Conservation (phyloP, 64 coral and sea anemone species). For the Porites lutea region DNA sequence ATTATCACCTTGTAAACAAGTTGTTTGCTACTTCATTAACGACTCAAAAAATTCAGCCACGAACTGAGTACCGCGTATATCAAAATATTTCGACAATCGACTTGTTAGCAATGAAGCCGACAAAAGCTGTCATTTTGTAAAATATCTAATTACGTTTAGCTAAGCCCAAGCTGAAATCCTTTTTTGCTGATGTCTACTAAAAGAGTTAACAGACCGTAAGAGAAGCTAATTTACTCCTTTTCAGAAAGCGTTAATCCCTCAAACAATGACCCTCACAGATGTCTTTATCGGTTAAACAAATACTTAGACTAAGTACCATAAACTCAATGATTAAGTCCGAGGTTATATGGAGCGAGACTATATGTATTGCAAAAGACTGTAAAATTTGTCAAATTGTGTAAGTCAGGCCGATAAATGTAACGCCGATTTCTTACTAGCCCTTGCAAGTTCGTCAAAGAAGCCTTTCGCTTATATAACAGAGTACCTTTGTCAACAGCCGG, state of each 20-base stretch:
- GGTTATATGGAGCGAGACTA: neutral
- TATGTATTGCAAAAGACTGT: neutral
- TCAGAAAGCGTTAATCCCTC: neutral
- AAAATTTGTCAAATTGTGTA: neutral
- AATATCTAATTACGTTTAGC: neutral
- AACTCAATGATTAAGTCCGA: neutral
- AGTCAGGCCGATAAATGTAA: neutral
- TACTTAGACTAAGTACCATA: neutral
- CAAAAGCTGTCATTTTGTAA: neutral
- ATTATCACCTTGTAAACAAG: neutral
- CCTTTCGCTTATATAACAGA: neutral
- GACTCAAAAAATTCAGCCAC: neutral
- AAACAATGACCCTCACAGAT: neutral
- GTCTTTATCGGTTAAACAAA: constrained; percentile 34
- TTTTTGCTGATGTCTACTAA: constrained; percentile 6
- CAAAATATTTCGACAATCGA: neutral
- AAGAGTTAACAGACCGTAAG: neutral
- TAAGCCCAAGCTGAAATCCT: neutral
- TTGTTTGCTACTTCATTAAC: neutral
- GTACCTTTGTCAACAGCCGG: neutral
- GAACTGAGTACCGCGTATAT: neutral
- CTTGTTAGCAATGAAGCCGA: neutral
- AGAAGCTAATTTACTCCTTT: neutral
- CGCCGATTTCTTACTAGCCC: neutral
- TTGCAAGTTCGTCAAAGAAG: neutral